These are phyloP conservation scores for Heliconius ethilla DNA, from an alignment of 2,888 invertebrate genomes.

Conservation along the genomic window DNA sequence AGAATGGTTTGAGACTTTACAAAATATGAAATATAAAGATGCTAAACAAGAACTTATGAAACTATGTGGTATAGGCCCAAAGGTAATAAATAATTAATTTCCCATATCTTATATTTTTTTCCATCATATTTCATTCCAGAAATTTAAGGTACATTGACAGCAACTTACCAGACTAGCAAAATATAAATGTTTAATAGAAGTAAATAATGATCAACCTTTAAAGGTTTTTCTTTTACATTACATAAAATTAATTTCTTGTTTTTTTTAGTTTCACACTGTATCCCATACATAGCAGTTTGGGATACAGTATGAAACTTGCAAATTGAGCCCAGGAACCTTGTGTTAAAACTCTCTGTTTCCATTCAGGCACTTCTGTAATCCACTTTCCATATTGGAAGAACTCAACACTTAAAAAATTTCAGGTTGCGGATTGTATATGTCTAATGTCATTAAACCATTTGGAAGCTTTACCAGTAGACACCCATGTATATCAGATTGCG, in stretches of 20 bases:
- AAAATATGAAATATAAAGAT: slow-evolving; percentile 85
- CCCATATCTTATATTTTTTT: neutral
- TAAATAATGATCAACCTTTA: neutral
- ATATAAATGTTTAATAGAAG: neutral
- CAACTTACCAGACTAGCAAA: neutral
- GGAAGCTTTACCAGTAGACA: slow-evolving; percentile 96
- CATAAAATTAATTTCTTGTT: too few species aligned
- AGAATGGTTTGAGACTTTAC: slow-evolving; percentile 87
- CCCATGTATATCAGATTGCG: slow-evolving; percentile 97
- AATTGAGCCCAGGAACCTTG: too few species aligned
- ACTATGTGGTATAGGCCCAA: slow-evolving; percentile 95
- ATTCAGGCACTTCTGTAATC: too few species aligned
- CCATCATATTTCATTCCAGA: neutral
- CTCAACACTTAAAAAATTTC: slow-evolving; percentile 43
- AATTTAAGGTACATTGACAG: neutral
- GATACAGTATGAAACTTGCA: too few species aligned
- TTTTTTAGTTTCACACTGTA: too few species aligned
- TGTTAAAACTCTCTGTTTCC: too few species aligned
- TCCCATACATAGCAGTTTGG: too few species aligned
- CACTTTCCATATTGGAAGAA: too few species aligned
- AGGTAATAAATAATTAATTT: slow-evolving; percentile 79
- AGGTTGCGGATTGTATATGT: slow-evolving; percentile 98
- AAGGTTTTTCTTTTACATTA: neutral
- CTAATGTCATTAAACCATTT: slow-evolving; percentile 96
- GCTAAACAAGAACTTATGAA: slow-evolving; percentile 88